Base-by-base conservation (phyloP, 2,113 vertebrate genomes). In the Cyprinodon brontotheroides region DNA sequence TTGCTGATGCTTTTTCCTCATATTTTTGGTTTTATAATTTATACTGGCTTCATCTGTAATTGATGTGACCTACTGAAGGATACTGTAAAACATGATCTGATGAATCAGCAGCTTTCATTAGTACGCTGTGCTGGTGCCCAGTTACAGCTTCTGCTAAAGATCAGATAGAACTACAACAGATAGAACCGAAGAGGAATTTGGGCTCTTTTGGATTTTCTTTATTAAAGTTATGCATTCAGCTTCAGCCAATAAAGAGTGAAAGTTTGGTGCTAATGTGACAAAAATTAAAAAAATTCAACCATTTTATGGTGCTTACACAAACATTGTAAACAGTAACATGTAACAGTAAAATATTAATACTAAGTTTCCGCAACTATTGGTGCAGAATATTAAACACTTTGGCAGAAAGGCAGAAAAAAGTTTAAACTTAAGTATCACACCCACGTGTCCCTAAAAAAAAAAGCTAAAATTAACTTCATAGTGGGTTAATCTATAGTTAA, bases 31-130 rank as follows among this genome's bases (percentile, higher is more conserved):
- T 68, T 39, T 68, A 74, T 75, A 61, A 78, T 78, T 79, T 50
- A 45, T 47, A 68, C 48, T n/a, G 29, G 37, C 72, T 74, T 83
- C 70, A 39, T 87, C 62, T 75, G 77, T 61, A 83, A 79, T 62
- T 77, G 64, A 82, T 66, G 70, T 83, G 77, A 80, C 64, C 79
- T 39, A 53, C 74, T 73, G 74, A 75, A 61, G 8, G 45, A 64
- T 74, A 75, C 71, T 38, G 60, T 74, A 11, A 36, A 45, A 68
- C 38, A 65, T 20, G 48, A 84, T 87, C 53, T 86, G 72, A 91
- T 89, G 81, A 88, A 81, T 91, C 87, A 88, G 84, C 87, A 83
- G 69, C 67, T 84, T 86, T 84, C 61, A 75, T 84, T 77, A 17
- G 66, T 59, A 61, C 74, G 69, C 68, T 41, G 77, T 41, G 66